These are phyloP conservation scores for Streblospio benedicti DNA, from an alignment of 1,140 invertebrate genomes.

Conservation along the genomic window DNA sequence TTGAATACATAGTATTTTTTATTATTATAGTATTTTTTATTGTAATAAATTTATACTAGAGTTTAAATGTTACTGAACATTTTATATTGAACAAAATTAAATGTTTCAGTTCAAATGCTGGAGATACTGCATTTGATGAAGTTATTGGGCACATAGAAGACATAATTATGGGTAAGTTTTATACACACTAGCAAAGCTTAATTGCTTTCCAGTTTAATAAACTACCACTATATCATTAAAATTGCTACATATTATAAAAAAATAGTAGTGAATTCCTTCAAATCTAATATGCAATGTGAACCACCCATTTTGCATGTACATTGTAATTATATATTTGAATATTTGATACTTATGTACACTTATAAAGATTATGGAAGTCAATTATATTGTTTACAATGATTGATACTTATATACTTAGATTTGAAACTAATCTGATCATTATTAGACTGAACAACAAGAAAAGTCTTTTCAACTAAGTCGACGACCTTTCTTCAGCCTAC, in stretches of 20 bases:
- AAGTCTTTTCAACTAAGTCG: too few species aligned
- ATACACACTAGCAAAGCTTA: slow-evolving; percentile 24
- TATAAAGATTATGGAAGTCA: too few species aligned
- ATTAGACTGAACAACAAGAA: too few species aligned
- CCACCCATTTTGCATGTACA: neutral
- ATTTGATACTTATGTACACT: neutral
- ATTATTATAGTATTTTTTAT: neutral
- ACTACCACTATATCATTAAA: neutral
- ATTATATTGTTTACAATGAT: too few species aligned
- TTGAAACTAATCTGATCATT: too few species aligned
- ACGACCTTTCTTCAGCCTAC: too few species aligned
- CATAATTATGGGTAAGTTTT: slow-evolving; percentile 56
- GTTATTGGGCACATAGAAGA: slow-evolving; percentile 64
- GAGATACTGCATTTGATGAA: slow-evolving; percentile 50
- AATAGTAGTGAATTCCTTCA: neutral
- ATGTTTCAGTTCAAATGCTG: neutral
- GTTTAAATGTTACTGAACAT: neutral
- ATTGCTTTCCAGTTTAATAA: neutral
- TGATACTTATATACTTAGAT: too few species aligned
- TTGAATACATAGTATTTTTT: too few species aligned
- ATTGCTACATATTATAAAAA: neutral
- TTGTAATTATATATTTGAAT: neutral
- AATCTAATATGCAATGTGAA: neutral
- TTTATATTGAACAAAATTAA: too few species aligned
- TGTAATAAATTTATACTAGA: neutral